Conservation (phyloP, 2,113 vertebrate genomes). For the Trematomus loennbergii region DNA sequence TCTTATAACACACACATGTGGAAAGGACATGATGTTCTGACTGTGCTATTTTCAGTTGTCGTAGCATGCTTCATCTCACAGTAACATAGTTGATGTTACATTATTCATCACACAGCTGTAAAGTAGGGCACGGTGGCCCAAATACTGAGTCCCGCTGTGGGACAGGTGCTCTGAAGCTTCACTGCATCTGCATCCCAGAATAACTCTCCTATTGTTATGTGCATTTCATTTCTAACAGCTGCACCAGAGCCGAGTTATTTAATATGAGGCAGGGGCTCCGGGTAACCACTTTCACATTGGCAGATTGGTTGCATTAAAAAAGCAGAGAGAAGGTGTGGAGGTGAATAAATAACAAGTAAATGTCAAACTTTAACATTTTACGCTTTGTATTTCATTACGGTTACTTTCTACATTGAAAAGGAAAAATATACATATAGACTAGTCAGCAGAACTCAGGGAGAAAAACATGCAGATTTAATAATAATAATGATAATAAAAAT, state of each 20-base stretch:
- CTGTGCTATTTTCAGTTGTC: background rate
- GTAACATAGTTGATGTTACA: slow-evolving; percentile 12
- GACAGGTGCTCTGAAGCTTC: slow-evolving; percentile 50
- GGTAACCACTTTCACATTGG: background rate
- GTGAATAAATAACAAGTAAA: background rate
- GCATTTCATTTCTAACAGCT: slow-evolving; percentile 13
- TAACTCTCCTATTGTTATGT: slow-evolving; percentile 17
- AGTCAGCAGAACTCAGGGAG: too few relatives aligned
- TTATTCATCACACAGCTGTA: slow-evolving; percentile 33
- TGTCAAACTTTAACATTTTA: background rate
- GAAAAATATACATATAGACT: background rate
- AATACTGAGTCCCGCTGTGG: slow-evolving; percentile 16
- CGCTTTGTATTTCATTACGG: background rate
- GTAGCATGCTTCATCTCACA: background rate
- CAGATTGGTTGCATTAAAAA: background rate
- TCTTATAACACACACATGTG: background rate
- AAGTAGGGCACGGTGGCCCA: slow-evolving; percentile 59
- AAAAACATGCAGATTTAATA: too few relatives aligned
- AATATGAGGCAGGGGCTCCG: background rate
- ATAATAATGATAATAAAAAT: too few relatives aligned
- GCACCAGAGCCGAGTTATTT: slow-evolving; percentile 4
- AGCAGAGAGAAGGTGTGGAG: background rate
- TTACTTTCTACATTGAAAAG: background rate
- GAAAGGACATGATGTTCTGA: background rate
- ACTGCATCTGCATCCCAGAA: slow-evolving; percentile 24